Evolutionary conservation across 92 coral and sea anemone genomes (phyloP).

Genomic region (Zoanthus solanderi): DNA sequence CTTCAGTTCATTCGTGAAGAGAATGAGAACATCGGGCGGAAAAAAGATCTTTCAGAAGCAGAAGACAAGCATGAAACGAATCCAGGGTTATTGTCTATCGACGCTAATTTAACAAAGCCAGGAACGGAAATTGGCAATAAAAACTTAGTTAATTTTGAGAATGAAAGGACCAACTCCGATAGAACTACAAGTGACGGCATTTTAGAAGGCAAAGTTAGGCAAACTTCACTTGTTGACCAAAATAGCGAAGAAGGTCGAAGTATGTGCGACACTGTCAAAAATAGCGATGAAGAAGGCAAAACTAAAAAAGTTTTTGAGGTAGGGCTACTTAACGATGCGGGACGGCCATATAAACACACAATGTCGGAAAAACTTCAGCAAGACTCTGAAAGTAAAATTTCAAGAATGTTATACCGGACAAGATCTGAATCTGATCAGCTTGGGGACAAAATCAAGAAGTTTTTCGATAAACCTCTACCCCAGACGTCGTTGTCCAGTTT

Average conservation of each 20-base stretch:
- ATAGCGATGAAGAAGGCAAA: neutral
- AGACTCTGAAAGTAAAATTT: neutral
- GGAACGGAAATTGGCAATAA: neutral
- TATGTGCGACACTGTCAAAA: neutral
- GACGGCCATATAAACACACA: neutral
- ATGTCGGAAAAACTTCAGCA: neutral
- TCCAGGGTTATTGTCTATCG: neutral
- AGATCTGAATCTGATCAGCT: conserved; percentile 50
- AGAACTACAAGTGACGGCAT: neutral
- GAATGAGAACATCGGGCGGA: neutral
- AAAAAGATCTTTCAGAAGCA: neutral
- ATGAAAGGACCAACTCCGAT: neutral
- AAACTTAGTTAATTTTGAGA: neutral
- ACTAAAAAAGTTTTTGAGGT: neutral
- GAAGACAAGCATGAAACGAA: neutral
- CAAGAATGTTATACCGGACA: conserved; percentile 4
- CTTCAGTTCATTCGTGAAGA: neutral
- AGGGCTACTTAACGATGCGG: neutral
- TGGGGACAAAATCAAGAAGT: conserved; percentile 66
- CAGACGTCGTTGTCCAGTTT: conserved; percentile 64
- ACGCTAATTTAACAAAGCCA: neutral
- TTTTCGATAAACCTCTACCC: conserved; percentile 70
- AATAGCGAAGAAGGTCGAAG: neutral
- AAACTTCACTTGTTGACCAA: neutral
- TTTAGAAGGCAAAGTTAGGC: neutral